phyloP scores from a whole-genome alignment of 2,888 invertebrate genomes.

The Bombylius major region DNA sequence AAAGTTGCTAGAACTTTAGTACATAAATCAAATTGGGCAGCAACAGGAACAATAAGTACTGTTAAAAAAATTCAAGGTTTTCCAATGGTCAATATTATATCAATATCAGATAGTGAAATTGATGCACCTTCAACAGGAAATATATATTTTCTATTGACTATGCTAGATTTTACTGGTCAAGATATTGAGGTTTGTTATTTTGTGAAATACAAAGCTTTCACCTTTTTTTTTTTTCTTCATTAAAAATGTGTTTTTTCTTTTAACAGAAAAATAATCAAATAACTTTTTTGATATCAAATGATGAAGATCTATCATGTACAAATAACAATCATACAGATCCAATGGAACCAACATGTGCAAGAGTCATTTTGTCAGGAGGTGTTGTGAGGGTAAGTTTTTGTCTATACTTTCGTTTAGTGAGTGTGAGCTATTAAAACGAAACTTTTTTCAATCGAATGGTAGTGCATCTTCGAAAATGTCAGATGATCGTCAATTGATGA shows the following conservation, averaged over 20 bases:
- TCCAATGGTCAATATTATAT: constrained; percentile 36
- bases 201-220: neutral
- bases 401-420: too few species aligned
- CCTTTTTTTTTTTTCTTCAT: too few species aligned
- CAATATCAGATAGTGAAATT: constrained; percentile 29
- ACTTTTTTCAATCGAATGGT: too few species aligned
- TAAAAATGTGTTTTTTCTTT: too few species aligned
- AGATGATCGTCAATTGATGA: too few species aligned
- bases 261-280: constrained; percentile 25
- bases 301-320: constrained; percentile 29
- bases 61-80: constrained; percentile 23
- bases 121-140: constrained; percentile 26
- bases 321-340: constrained; percentile 24
- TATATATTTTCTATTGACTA: constrained; percentile 32
- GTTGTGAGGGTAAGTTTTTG: neutral
- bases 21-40: constrained; percentile 31
- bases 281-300: constrained; percentile 29
- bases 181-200: constrained; percentile 18
- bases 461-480: too few species aligned
- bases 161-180: constrained; percentile 33
- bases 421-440: too few species aligned
- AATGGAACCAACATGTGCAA: constrained; percentile 34
- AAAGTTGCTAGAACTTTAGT: constrained; percentile 30
- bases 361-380: constrained; percentile 10
- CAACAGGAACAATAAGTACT: constrained; percentile 32